Evolutionary conservation across 2,113 vertebrate genomes (phyloP).

Genomic region (Elgaria multicarinata): DNA sequence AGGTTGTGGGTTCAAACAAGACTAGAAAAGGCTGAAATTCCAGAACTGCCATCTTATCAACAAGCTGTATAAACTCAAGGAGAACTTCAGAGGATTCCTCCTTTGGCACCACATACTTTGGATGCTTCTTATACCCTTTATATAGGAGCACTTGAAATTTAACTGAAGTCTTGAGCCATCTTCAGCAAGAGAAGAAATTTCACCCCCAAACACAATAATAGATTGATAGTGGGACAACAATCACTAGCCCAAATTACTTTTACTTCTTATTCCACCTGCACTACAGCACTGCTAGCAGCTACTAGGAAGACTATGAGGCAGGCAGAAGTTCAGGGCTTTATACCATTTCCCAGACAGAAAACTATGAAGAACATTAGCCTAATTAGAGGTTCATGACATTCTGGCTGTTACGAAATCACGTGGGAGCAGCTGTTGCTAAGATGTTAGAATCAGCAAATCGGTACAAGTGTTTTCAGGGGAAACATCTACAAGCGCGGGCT

Average conservation of each 20-base stretch:
- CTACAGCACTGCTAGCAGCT: neutral
- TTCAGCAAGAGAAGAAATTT: neutral
- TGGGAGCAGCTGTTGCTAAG: slow-evolving; percentile 2
- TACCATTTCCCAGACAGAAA: slow-evolving; percentile 31
- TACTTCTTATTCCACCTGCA: neutral
- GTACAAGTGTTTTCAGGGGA: neutral
- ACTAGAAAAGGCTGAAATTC: neutral
- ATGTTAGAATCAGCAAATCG: neutral
- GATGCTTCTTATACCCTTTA: neutral
- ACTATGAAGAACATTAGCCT: neutral
- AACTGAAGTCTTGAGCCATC: neutral
- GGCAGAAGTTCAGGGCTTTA: neutral
- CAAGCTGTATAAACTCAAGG: neutral
- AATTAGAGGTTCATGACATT: slow-evolving; percentile 16
- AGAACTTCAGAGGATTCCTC: neutral
- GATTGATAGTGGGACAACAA: neutral
- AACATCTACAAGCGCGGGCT: slow-evolving; percentile 34
- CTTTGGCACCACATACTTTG: neutral
- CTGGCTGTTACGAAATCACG: slow-evolving; percentile 13
- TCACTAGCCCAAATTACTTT: neutral
- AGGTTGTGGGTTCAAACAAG: neutral
- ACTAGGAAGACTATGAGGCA: neutral
- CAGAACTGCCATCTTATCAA: neutral
- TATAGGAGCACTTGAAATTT: neutral
- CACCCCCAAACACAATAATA: neutral